These are phyloP conservation scores for Acanthurus tractus DNA, from an alignment of 2,797 vertebrate genomes.

Conservation along the genomic window DNA sequence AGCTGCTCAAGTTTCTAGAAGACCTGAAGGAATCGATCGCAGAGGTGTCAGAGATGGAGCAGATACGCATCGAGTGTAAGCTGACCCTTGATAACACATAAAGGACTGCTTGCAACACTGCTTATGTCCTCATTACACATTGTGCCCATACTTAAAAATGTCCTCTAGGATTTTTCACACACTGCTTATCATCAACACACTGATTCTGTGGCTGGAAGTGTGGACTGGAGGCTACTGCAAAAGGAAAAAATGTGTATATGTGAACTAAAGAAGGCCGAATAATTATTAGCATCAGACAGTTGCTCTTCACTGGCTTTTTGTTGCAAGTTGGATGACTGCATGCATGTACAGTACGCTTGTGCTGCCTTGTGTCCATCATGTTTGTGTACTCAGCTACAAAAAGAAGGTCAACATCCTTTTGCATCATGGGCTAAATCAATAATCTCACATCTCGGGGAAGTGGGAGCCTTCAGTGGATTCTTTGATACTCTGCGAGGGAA, in stretches of 20 bases:
- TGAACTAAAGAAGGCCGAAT: background rate
- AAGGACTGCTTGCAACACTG: background rate
- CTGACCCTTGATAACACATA: background rate
- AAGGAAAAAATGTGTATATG: too few species aligned
- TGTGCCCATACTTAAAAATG: background rate
- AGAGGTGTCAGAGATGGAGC: slow-evolving; percentile 98
- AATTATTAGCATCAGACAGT: too few species aligned
- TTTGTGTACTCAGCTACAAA: slow-evolving; percentile 4
- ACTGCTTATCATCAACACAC: background rate
- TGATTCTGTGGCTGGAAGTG: background rate
- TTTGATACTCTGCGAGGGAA: slow-evolving; percentile 10
- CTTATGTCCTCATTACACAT: background rate
- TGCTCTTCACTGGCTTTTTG: too few species aligned
- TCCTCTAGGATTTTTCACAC: background rate
- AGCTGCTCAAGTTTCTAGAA: slow-evolving; percentile 98
- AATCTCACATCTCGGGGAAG: slow-evolving; percentile 34
- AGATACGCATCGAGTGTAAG: slow-evolving; percentile 99
- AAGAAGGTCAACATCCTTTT: background rate
- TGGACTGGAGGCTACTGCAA: background rate
- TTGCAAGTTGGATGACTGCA: background rate
- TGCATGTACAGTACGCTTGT: background rate
- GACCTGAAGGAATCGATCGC: slow-evolving; percentile 98
- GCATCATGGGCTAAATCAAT: slow-evolving; percentile 29
- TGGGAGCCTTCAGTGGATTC: slow-evolving; percentile 6
- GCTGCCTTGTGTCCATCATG: background rate